Conservation (phyloP, 2,888 invertebrate species). For the Caenorhabditis sulstoni region DNA sequence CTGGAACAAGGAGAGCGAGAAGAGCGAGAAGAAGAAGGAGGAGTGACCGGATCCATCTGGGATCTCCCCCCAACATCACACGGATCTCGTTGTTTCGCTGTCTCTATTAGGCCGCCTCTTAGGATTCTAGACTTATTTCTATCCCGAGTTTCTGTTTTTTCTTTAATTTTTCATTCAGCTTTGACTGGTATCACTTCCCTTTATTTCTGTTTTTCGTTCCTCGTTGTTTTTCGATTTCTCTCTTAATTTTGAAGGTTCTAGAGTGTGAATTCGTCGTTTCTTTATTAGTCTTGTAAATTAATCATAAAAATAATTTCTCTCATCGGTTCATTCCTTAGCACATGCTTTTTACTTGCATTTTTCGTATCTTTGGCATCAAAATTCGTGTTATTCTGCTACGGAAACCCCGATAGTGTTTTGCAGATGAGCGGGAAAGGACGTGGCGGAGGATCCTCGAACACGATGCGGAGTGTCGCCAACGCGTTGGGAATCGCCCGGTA, state of each 20-base stretch:
- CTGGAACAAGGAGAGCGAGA: slow-evolving; percentile 86
- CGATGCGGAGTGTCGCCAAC: slow-evolving; percentile 72
- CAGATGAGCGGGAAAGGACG: slow-evolving; percentile 63
- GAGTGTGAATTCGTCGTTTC: slow-evolving; percentile 14
- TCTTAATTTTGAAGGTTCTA: slow-evolving; percentile 14
- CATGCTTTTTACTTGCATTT: no score
- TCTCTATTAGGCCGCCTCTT: background rate
- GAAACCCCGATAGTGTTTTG: background rate
- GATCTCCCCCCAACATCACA: slow-evolving; percentile 5
- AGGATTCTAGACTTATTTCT: slow-evolving; percentile 14
- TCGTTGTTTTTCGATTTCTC: background rate
- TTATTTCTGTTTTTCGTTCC: slow-evolving; percentile 19
- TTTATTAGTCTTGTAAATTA: slow-evolving; percentile 30
- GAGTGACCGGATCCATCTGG: slow-evolving; percentile 34
- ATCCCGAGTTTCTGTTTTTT: slow-evolving; percentile 10
- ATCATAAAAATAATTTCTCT: slow-evolving; percentile 8
- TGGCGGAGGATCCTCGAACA: slow-evolving; percentile 55
- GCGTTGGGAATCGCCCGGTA: slow-evolving; percentile 76
- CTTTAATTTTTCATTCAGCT: slow-evolving; percentile 22
- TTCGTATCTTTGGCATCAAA: no score
- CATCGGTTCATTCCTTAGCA: no score
- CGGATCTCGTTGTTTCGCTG: no score
- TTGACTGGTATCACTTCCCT: slow-evolving; percentile 35
- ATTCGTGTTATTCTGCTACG: no score
- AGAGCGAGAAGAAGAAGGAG: slow-evolving; percentile 53